These are phyloP conservation scores for Leguminivora glycinivorella DNA, from an alignment of 1,140 invertebrate genomes.

Conservation along the genomic window DNA sequence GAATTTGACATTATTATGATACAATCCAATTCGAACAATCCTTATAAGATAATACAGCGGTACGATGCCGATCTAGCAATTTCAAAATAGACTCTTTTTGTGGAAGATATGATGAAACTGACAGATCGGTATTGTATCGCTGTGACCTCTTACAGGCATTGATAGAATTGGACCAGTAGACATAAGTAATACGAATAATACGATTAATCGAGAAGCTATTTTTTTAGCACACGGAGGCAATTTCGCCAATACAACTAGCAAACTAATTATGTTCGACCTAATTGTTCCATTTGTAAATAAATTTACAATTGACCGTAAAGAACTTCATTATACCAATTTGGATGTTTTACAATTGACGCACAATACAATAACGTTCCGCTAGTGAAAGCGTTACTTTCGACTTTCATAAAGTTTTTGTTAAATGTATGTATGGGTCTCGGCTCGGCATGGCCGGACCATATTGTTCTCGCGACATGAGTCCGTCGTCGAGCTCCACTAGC, in stretches of 20 bases:
- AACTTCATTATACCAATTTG: conserved; percentile 36
- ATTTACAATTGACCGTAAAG: conserved; percentile 37
- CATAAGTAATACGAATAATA: too few species aligned
- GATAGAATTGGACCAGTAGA: too few species aligned
- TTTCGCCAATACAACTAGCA: not conserved
- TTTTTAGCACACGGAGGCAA: not conserved
- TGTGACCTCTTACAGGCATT: too few species aligned
- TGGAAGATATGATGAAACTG: too few species aligned
- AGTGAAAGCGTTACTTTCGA: conserved; percentile 77
- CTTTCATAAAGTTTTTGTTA: conserved; percentile 76
- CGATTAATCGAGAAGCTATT: too few species aligned
- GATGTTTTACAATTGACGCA: conserved; percentile 50
- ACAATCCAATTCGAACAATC: too few species aligned
- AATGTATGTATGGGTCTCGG: conserved; percentile 63
- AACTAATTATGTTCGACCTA: conserved; percentile 26
- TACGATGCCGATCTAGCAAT: too few species aligned
- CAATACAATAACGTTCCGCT: conserved; percentile 63
- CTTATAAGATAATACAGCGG: too few species aligned
- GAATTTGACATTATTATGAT: too few species aligned
- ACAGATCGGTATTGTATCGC: too few species aligned
- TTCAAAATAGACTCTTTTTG: too few species aligned
- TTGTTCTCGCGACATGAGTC: conserved; percentile 71
- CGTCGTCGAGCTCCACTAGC: conserved; percentile 30
- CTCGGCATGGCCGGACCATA: conserved; percentile 61
- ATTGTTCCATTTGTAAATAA: conserved; percentile 32